Evolutionary conservation across 2,113 vertebrate species (phyloP).

Genomic region (Grammomys dolichurus): DNA sequence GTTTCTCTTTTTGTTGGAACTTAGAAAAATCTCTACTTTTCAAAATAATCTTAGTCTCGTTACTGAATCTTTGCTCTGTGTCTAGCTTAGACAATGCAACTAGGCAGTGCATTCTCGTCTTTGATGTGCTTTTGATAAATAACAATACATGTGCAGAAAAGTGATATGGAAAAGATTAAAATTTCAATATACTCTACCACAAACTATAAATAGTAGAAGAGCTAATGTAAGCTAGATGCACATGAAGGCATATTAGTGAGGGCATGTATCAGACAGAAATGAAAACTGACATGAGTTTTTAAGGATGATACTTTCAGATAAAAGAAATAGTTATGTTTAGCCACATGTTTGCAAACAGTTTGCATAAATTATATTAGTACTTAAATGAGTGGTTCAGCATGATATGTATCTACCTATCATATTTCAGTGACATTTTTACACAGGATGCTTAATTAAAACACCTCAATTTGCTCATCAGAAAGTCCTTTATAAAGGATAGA

Average conservation of each 20-base stretch:
- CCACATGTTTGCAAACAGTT: background rate
- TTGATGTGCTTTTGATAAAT: background rate
- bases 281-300: too few species aligned
- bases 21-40: background rate
- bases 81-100: background rate
- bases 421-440: background rate
- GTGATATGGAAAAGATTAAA: background rate
- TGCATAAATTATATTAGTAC: constrained; percentile 27
- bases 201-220: background rate
- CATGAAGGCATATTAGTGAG: background rate
- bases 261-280: background rate
- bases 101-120: background rate
- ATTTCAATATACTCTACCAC: background rate
- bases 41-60: constrained; percentile 37
- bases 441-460: background rate
- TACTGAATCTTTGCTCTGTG: background rate
- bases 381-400: background rate
- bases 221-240: background rate
- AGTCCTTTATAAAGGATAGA: background rate
- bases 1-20: constrained; percentile 3
- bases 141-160: background rate
- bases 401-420: background rate
- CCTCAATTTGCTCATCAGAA: constrained; percentile 29
- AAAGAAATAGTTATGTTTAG: background rate
- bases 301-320: constrained; percentile 27